Conservation (phyloP, 2,888 invertebrate species). For the Heteromyza rotundicornis region DNA sequence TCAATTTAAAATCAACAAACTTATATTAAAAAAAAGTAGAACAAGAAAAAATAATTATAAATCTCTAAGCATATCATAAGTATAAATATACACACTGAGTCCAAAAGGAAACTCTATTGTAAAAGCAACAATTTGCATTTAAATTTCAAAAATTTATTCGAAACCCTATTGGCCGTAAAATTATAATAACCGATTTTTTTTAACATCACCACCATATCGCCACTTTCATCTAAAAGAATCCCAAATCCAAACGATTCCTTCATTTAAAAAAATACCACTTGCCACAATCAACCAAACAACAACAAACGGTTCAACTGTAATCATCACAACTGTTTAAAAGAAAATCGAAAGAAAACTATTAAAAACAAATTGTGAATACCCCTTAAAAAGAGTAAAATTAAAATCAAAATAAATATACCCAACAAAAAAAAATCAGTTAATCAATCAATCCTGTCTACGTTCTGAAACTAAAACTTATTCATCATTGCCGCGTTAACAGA, state of each 20-base stretch:
- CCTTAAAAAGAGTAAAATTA: slow-evolving; percentile 16
- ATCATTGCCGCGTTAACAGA: slow-evolving; percentile 56
- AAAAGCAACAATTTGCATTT: slow-evolving; percentile 29
- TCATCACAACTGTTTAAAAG: slow-evolving; percentile 5
- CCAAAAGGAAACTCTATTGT: slow-evolving; percentile 5
- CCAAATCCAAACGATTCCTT: background rate
- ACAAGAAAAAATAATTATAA: background rate
- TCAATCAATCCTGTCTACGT: background rate
- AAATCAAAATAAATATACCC: slow-evolving; percentile 36
- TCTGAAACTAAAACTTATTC: slow-evolving; percentile 49
- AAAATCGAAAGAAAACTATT: slow-evolving; percentile 2
- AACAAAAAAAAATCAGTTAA: slow-evolving; percentile 21
- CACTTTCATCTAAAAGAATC: slow-evolving; percentile 9
- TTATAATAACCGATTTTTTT: slow-evolving; percentile 5
- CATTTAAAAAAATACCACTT: background rate
- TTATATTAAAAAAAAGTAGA: background rate
- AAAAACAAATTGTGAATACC: background rate
- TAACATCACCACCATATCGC: slow-evolving; percentile 4
- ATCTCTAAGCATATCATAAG: background rate
- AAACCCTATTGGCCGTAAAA: slow-evolving; percentile 14
- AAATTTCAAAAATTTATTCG: slow-evolving; percentile 9
- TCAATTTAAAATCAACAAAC: background rate
- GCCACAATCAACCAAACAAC: background rate
- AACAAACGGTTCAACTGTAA: background rate
- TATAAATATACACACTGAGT: background rate